Evolutionary conservation across 2,888 invertebrate species (phyloP).

Genomic region (Lathronympha strigana): DNA sequence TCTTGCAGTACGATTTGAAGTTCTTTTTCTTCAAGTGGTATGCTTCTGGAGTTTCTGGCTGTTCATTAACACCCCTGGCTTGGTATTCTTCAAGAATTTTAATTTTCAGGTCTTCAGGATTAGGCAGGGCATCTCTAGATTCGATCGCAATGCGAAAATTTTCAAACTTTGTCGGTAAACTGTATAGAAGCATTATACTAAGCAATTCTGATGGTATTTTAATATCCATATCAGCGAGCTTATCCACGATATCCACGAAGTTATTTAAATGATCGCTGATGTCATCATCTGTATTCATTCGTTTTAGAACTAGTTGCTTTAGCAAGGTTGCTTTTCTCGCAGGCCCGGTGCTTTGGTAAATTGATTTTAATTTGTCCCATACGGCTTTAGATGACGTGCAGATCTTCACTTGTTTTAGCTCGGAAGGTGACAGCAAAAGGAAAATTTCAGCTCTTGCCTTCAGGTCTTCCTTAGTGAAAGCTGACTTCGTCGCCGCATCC

Average conservation of each 20-base stretch:
- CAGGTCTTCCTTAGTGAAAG: background rate
- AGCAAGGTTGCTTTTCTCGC: background rate
- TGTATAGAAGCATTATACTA: background rate
- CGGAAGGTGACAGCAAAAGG: slow-evolving; percentile 1
- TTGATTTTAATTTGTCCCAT: background rate
- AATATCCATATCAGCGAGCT: background rate
- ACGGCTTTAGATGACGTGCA: background rate
- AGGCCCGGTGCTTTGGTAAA: background rate
- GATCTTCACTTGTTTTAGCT: background rate
- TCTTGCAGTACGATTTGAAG: no score
- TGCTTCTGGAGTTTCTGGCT: no score
- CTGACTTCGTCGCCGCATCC: background rate
- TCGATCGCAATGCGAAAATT: background rate
- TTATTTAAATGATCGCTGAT: background rate
- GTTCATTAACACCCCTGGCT: no score
- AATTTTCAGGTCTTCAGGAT: slow-evolving; percentile 16
- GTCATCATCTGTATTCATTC: background rate
- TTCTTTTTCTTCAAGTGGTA: no score
- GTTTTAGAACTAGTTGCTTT: background rate
- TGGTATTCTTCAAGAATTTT: background rate
- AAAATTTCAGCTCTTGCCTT: slow-evolving; percentile 2
- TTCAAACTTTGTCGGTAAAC: background rate
- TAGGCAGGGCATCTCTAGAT: slow-evolving; percentile 8
- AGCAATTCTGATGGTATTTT: background rate
- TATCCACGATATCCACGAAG: background rate